A percentile compares a stretch with the other conserved stretches of the same genome.
These are phyloP conservation scores for Stomorhina lunata DNA, from an alignment of 2,888 invertebrate genomes.

Conservation along the genomic window DNA sequence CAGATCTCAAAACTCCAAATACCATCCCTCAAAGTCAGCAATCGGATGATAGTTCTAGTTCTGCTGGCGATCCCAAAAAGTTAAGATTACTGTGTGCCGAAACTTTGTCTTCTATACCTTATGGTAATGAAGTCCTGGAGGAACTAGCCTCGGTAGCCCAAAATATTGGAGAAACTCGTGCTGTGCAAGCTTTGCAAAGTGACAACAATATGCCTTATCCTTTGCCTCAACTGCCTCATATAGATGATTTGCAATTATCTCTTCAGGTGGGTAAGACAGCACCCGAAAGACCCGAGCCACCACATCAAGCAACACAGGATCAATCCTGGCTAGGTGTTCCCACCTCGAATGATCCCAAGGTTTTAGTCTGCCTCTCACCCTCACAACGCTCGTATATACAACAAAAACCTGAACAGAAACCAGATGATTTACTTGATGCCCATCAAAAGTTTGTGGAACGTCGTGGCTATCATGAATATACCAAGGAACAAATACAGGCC, in stretches of 20 bases:
- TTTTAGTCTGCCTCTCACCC: conserved; percentile 87
- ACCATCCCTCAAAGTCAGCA: neutral
- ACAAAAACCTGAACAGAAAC: conserved; percentile 81
- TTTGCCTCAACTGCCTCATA: conserved; percentile 80
- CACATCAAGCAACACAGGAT: conserved; percentile 57
- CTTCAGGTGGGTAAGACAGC: conserved; percentile 42
- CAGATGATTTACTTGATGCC: conserved; percentile 84
- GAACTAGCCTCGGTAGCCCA: conserved; percentile 85
- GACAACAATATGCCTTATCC: conserved; percentile 80
- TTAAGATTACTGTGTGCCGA: conserved; percentile 85
- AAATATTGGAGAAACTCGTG: conserved; percentile 75
- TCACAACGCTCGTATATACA: conserved; percentile 84
- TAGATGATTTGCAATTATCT: conserved; percentile 79
- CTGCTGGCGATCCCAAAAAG: conserved; percentile 71
- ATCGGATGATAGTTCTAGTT: neutral
- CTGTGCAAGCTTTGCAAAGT: conserved; percentile 55
- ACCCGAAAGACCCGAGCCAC: conserved; percentile 12
- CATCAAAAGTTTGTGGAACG: conserved; percentile 86
- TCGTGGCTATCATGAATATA: conserved; percentile 82
- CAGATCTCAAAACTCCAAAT: conserved; percentile 66
- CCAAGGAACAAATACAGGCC: conserved; percentile 73
- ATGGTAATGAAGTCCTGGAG: conserved; percentile 85
- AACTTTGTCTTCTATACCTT: conserved; percentile 85
- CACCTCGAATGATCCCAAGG: conserved; percentile 82
- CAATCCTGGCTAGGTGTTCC: conserved; percentile 83